phyloP scores from a whole-genome alignment of 2,888 invertebrate genomes.

The Dinocampus coccinellae region DNA sequence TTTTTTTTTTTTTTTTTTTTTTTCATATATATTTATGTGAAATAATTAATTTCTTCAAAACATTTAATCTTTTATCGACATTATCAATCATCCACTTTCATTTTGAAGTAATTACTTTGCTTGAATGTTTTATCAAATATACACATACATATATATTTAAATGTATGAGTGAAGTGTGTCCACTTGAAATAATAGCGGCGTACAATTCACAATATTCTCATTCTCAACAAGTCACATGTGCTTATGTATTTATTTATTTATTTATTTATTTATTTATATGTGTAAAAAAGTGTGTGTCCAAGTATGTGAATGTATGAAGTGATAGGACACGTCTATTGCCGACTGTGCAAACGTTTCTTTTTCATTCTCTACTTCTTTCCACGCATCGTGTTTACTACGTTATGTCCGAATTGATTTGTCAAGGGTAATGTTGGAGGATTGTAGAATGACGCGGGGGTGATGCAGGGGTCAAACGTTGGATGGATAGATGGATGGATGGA shows the following conservation, averaged over 20 bases:
- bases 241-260: too few species aligned
- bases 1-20: conserved; percentile 19
- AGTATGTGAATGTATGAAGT: background rate
- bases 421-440: conserved; percentile 46
- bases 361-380: conserved; percentile 21
- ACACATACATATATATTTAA: background rate
- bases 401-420: conserved; percentile 67
- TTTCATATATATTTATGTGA: conserved; percentile 18
- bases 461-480: conserved; percentile 31
- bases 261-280: too few species aligned
- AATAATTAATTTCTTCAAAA: conserved; percentile 18
- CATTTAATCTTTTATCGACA: background rate
- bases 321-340: conserved; percentile 15
- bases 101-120: background rate
- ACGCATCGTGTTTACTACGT: conserved; percentile 61
- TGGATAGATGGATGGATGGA: conserved; percentile 21
- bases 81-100: conserved; percentile 11
- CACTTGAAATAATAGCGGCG: background rate
- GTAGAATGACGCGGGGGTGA: conserved; percentile 10
- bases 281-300: too few species aligned
- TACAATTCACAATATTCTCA: background rate
- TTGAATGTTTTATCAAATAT: background rate
- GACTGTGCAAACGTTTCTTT: conserved; percentile 51
- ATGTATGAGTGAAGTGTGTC: background rate
- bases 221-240: background rate